Evolutionary conservation across 2,888 invertebrate genomes (phyloP), one percentile per base, ranked within the genome.

Genomic region (Pyrrhia umbra): DNA sequence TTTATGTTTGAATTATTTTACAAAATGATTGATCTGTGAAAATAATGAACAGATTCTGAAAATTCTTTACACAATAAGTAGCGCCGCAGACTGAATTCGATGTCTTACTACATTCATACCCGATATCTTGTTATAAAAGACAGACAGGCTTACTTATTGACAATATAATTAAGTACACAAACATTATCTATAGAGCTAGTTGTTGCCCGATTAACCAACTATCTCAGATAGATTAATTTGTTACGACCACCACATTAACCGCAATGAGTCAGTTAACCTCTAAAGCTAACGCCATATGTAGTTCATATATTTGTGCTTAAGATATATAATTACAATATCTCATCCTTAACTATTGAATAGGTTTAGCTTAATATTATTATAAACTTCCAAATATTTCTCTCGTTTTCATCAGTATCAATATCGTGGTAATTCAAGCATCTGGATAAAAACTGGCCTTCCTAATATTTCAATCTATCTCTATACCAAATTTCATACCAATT

Each of bases 241-340:
- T 68, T 68, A 68, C 59, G 58, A 68, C 68, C 51, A 52, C 75
- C 51, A 42, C 68, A 68, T 74, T 58, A 68, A 58, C 68, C 75
- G 15, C 75, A 68, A 74, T 42, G 51, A 74, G 45, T 74, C 42
- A 60, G 40, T 75, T 59, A 52, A n/a, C 56, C 20, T 45, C 25
- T 46, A 50, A 49, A 56, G 50, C 54, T 55, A 9, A 10, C 2
- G 20, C 45, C 27, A 56, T 56, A 16, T 21, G 10, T 15, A 21
- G 30, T 18, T 2, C 20, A 20, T 51, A 40, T 51, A 40, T 13
- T 8, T 6, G 6, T 6, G 6, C 13, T 6, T 23, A 39, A 3
- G 6, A 10, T 21, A 1, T 34, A 34, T n/a, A 5, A 34, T 34
- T 13, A 34, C 15, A 4, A 15, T 34, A 13, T 20, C 30, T n/a